Evolutionary conservation across 1,140 invertebrate species (phyloP).

Genomic region (Aphelenchoides avenae): DNA sequence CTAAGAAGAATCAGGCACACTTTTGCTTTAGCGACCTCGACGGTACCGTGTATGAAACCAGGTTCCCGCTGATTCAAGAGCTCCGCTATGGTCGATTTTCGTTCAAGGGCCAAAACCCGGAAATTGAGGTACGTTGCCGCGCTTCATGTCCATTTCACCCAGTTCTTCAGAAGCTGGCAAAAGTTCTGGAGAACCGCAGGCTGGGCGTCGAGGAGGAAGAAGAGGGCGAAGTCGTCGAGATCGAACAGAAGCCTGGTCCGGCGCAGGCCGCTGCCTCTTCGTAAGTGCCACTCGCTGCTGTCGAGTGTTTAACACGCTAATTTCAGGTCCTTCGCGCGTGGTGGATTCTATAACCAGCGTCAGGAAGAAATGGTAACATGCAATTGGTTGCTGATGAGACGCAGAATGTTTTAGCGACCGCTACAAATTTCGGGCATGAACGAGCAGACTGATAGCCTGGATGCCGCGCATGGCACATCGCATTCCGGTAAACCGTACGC

Average conservation of each 20-base stretch:
- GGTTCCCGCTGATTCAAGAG: conserved; percentile 23
- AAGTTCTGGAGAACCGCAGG: not conserved
- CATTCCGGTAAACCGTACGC: no score
- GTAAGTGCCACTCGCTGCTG: no score
- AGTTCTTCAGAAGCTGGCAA: conserved; percentile 5
- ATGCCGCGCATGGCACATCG: no score
- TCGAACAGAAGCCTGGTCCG: not conserved
- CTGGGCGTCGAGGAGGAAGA: conserved; percentile 1
- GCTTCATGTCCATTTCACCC: not conserved
- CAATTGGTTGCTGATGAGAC: no score
- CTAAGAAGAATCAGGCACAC: conserved; percentile 12
- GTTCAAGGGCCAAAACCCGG: conserved; percentile 31
- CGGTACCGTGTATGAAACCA: conserved; percentile 20
- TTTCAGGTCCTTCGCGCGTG: no score
- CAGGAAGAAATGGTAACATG: no score
- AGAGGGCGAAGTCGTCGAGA: conserved; percentile 3
- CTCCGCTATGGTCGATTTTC: conserved; percentile 32
- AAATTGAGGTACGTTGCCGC: conserved; percentile 23
- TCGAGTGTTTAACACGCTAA: no score
- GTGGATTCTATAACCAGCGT: no score
- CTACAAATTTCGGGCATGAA: no score
- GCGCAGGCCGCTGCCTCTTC: no score
- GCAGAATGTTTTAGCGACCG: no score
- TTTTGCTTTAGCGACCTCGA: conserved; percentile 18
- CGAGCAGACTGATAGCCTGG: no score